phyloP scores from a whole-genome alignment of 2,797 vertebrate genomes.

The Clarias laeviceps region DNA sequence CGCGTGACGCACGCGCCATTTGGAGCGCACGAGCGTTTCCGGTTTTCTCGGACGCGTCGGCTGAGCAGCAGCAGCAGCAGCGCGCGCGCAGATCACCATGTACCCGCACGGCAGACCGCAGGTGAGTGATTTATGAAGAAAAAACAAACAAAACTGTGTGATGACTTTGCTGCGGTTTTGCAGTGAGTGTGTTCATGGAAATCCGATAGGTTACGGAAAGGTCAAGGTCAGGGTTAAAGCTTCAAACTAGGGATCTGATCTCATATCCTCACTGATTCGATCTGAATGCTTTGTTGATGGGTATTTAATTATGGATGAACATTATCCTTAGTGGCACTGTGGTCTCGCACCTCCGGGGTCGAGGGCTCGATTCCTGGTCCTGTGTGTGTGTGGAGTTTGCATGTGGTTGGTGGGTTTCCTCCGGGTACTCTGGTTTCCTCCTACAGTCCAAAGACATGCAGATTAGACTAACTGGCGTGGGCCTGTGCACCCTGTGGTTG shows the following conservation, averaged over 20 bases:
- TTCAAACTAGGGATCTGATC: not conserved
- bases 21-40: constrained; percentile 12
- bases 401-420: no score
- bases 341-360: no score
- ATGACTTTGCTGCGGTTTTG: not conserved
- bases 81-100: constrained; percentile 41
- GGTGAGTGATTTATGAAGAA: constrained; percentile 29
- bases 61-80: not conserved
- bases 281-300: not conserved
- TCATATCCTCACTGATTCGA: not conserved
- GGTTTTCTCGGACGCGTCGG: constrained; percentile 39
- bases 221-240: constrained; percentile 36
- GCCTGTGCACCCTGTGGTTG: no score
- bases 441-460: no score
- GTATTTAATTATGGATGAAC: not conserved
- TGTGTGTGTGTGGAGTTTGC: no score
- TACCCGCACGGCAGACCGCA: constrained; percentile 60
- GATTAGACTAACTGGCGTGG: no score
- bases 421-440: no score
- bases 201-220: not conserved
- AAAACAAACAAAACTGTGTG: not conserved
- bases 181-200: not conserved
- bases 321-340: not conserved
- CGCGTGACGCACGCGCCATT: not conserved
- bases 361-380: no score